phyloP scores from a whole-genome alignment of 2,113 vertebrate species.

The Sitta europaea region DNA sequence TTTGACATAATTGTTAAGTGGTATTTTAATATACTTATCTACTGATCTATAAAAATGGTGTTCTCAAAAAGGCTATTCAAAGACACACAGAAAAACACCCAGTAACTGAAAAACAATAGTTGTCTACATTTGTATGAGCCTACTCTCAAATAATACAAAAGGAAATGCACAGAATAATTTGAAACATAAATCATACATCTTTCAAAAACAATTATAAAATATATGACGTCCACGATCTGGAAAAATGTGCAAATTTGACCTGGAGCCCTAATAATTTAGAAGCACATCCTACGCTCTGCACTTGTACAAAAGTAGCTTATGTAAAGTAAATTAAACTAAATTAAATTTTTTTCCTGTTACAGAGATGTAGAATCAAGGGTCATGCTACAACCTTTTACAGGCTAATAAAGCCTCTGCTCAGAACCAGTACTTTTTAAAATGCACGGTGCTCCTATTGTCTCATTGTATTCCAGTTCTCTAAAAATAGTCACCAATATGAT shows the following conservation, averaged over 20 bases:
- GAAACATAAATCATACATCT: neutral
- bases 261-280: neutral
- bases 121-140: neutral
- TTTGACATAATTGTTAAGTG: neutral
- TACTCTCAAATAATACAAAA: neutral
- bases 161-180: neutral
- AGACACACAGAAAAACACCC: fast-evolving
- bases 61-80: neutral
- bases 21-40: neutral
- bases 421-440: neutral
- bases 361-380: neutral
- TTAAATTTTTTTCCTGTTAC: neutral
- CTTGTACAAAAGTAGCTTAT: neutral
- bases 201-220: neutral
- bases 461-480: neutral
- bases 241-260: neutral
- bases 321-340: neutral
- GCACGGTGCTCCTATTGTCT: neutral
- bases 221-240: neutral
- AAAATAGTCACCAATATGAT: neutral
- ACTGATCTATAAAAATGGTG: neutral
- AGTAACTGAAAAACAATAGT: neutral
- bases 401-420: neutral
- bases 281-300: neutral
- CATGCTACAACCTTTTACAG: neutral